Percentiles rank a stretch among this genome's conserved stretches.
Conservation (phyloP, 2,113 vertebrate species). For the Pangasianodon hypophthalmus region DNA sequence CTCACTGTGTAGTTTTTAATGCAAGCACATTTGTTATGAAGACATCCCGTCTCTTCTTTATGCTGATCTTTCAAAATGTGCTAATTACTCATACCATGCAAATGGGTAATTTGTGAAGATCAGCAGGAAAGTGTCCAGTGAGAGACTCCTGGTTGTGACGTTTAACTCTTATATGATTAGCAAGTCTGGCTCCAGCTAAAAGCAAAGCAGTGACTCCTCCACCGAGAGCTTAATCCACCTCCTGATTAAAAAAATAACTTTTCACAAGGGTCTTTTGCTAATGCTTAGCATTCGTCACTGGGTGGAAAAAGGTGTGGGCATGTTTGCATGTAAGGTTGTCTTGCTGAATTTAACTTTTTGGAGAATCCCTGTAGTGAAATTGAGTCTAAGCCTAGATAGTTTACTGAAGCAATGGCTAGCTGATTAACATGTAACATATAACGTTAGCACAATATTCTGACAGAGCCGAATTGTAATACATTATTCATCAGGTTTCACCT, state of each 20-base stretch:
- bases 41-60: neutral
- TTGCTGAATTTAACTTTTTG: neutral
- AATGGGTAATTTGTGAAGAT: constrained; percentile 25
- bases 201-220: neutral
- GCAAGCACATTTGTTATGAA: neutral
- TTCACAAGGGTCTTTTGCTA: neutral
- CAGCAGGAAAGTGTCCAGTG: constrained; percentile 41
- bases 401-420: neutral
- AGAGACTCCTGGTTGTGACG: neutral
- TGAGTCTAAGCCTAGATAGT: neutral
- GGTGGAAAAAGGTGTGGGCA: neutral
- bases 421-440: constrained; percentile 30
- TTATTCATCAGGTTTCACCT: constrained; percentile 33
- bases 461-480: neutral
- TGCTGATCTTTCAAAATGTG: constrained; percentile 40
- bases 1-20: constrained; percentile 7
- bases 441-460: constrained; percentile 14
- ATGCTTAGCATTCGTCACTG: neutral
- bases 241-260: neutral
- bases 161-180: constrained; percentile 35
- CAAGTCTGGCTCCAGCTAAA: constrained; percentile 10
- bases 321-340: neutral
- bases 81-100: constrained; percentile 35
- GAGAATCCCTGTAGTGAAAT: neutral
- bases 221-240: neutral